Evolutionary conservation across 2,113 vertebrate species (phyloP).

Genomic region (Muscicapa adusta): DNA sequence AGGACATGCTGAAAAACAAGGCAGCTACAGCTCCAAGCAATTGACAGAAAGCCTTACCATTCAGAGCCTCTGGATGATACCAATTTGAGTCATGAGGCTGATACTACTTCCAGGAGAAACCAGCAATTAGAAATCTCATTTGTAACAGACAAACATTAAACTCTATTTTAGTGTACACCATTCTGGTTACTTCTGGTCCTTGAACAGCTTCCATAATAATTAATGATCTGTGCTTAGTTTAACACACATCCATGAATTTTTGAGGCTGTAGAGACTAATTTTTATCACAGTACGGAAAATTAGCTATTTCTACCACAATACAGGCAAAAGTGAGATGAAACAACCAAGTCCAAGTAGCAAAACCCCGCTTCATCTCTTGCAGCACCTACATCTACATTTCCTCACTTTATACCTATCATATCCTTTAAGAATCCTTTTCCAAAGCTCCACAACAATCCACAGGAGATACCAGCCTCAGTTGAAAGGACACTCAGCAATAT

Average conservation of each 20-base stretch:
- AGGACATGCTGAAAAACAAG: constrained; percentile 52
- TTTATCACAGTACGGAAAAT: neutral
- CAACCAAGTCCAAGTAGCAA: neutral
- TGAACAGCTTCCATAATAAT: neutral
- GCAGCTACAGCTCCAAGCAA: constrained; percentile 44
- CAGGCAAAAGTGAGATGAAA: neutral
- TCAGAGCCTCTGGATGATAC: constrained; percentile 38
- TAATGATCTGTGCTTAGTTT: neutral
- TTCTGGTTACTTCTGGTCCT: neutral
- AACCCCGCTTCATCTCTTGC: neutral
- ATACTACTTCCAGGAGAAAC: constrained; percentile 35
- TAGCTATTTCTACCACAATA: neutral
- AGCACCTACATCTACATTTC: neutral
- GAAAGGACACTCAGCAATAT: neutral
- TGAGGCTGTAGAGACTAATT: neutral
- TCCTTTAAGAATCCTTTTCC: neutral
- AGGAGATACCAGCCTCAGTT: neutral
- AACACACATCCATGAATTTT: neutral
- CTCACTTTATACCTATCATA: neutral
- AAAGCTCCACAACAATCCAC: neutral
- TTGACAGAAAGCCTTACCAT: constrained; percentile 52
- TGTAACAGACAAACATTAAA: neutral
- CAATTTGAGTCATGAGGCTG: constrained; percentile 28
- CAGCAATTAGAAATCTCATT: constrained; percentile 41
- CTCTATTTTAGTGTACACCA: neutral